Evolutionary conservation across 2,797 vertebrate species (phyloP).

Genomic region (Myripristis murdjan): DNA sequence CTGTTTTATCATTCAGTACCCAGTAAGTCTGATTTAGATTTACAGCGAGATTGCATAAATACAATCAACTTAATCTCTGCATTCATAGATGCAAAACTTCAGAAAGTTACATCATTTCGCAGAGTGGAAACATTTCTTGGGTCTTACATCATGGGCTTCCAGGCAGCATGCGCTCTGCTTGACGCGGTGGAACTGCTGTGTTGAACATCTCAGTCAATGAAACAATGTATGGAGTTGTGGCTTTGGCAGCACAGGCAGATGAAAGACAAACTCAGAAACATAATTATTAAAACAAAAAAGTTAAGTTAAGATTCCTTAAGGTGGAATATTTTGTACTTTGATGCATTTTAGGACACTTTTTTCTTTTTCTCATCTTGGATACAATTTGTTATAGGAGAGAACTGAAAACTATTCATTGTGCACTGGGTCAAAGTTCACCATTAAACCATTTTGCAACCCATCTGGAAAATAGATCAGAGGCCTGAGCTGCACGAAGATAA

Average conservation of each 20-base stretch:
- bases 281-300: no score
- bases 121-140: constrained; percentile 46
- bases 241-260: neutral
- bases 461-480: neutral
- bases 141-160: constrained; percentile 67
- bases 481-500: constrained; percentile 11
- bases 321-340: no score
- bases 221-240: neutral
- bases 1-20: no score
- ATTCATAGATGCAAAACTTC: constrained; percentile 9
- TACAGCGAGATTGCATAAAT: neutral
- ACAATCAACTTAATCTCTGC: neutral
- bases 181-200: constrained; percentile 37
- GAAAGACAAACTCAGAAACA: no score
- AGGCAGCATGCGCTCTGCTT: constrained; percentile 30
- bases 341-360: no score
- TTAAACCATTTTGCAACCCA: neutral
- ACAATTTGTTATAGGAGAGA: no score
- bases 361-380: no score
- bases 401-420: neutral
- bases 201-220: neutral
- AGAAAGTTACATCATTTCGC: constrained; percentile 65
- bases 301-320: no score
- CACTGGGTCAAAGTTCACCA: neutral
- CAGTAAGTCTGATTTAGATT: neutral